Percentiles rank a stretch among this genome's conserved stretches.
Evolutionary conservation across 2,113 vertebrate species (phyloP).

Genomic region (Gallinago paraguaiae): DNA sequence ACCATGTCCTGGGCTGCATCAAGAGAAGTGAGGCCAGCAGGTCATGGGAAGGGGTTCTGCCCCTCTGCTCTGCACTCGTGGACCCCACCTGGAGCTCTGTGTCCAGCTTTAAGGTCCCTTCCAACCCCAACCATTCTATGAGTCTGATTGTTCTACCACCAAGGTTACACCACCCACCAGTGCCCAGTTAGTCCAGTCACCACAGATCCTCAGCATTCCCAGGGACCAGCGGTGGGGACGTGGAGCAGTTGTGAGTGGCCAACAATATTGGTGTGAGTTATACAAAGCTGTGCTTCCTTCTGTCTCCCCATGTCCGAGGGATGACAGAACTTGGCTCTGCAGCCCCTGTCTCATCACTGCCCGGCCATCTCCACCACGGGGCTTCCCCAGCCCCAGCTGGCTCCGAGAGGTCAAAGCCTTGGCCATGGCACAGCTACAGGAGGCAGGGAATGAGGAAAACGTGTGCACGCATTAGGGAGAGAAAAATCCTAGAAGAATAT

Average conservation of each 20-base stretch:
- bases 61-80: too few species aligned
- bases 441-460: neutral
- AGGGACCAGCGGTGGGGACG: neutral
- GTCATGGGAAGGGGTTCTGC: too few species aligned
- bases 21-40: too few species aligned
- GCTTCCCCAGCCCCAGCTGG: neutral
- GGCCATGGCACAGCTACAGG: neutral
- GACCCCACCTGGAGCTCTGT: too few species aligned
- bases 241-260: neutral
- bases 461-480: neutral
- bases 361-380: neutral
- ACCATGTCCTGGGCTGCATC: too few species aligned
- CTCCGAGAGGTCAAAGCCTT: neutral
- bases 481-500: neutral
- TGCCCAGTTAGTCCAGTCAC: too few species aligned
- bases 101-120: too few species aligned
- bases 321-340: too few species aligned
- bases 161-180: neutral
- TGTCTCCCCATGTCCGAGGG: neutral
- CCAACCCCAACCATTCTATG: too few species aligned
- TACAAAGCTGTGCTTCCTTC: neutral
- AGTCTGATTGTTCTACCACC: neutral
- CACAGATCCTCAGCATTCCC: neutral
- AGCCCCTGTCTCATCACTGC: neutral
- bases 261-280: fast-evolving